Evolutionary conservation across 1,140 invertebrate genomes (phyloP), one percentile per base, ranked within the genome.

Genomic region (Agrypnia vestita): DNA sequence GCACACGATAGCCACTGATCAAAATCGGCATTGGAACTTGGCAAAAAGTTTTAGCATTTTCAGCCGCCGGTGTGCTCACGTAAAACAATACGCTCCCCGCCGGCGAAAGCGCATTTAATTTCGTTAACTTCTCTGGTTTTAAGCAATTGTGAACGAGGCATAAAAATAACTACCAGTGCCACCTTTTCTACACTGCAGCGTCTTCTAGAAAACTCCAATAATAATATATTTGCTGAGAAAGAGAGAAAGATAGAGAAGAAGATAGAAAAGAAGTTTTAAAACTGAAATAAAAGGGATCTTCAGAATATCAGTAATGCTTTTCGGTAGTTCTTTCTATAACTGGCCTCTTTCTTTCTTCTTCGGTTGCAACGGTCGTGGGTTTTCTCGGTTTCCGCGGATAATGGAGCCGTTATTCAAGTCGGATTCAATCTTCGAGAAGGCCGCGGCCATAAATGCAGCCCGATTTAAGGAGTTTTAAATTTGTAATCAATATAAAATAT

Each of bases 271-370:
- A 69, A 80, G 78, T 79, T 83, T 77, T 80, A 74, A 80, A 83
- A 83, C 82, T 80, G 79, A 80, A 83, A 83, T 83, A 83, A 83
- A 83, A 79, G 79, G 79, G 79, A 83, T 83, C 71, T 80, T 73
- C 19, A 17, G 78, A 78, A 82, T 82, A 79, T 79, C 77, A 75
- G 73, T 79, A 82, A 82, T 79, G 76, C 76, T 79, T 79, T 73
- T 76, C 71, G 59, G 74, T 21, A 77, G 17, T 55, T 72, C 79
- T 80, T 75, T 44, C 17, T 21, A 47, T 25, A 55, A 64, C 35
- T 78, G 72, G 17, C 46, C 35, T 47, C 59, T 55, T 53, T 53
- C 35, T 25, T 73, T 55, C 35, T 73, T 9, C 47, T 53, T 73
- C 25, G 25, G 25, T 55, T 21, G 51, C 11, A 35, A 55, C 9